Evolutionary conservation across 1,140 invertebrate species (phyloP), one percentile per base, ranked within the genome.

Genomic region (Leptinotarsa undecemlineata): DNA sequence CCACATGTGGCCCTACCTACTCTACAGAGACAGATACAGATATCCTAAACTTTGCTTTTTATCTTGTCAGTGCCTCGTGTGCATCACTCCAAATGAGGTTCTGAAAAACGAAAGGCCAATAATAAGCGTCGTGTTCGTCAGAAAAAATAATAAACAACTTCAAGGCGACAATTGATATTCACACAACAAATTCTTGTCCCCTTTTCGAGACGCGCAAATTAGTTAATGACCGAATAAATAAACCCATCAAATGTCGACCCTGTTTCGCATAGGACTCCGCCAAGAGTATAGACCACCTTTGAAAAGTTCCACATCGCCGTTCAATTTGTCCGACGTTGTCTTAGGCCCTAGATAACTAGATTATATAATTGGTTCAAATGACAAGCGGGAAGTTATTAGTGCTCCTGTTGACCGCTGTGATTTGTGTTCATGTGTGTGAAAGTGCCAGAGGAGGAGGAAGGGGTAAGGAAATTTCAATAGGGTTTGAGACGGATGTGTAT

Each of bases 381-480:
- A 23, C 23, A 64, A 33, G 60, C 33, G 42, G 62, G n/a, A 72
- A 61, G 51, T 26, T 61, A 20, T 68, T 60, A n/a, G 63, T 60
- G 19, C 26, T 67, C 13, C n/a, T 69, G n/a, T 13, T 74, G 20
- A 26, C n/a, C 21, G 23, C 51, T 68, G 19, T 68, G 63, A 67
- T 71, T 71, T 63, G 68, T 69, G 19, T 23, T 26, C 21, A 64
- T 67, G 61, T 66, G 20, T 67, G 70, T 67, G 23, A 75, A 23
- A 48, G 73, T 66, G 76, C 76, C 14, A 71, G 76, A 73, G 74
- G 73, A 4, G 71, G 74, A 11, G 68, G 74, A 48, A 66, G 74
- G n/a, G 71, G 73, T 72, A 48, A 48, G 60, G 23, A 64, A 33
- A 33, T 21, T 17, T 64, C 63, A 20, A 20, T 64, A n/a, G 26